Evolutionary conservation across 2,113 vertebrate genomes (phyloP), one percentile per base, ranked within the genome.

Genomic region (Hippocampus abdominalis): DNA sequence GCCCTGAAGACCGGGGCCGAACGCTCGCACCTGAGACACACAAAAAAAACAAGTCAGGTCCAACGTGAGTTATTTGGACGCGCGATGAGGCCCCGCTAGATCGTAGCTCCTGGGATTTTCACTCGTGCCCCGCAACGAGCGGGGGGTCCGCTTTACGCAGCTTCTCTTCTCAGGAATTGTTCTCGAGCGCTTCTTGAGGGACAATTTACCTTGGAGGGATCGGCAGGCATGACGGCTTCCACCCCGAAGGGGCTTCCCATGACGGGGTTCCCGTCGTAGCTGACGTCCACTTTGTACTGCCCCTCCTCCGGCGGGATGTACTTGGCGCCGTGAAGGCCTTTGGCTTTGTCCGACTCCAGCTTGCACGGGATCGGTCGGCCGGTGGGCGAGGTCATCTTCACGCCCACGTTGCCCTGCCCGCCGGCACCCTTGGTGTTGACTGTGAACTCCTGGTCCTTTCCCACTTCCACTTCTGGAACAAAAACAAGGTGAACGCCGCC

Each of bases 301-400:
- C 96, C 96, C 86, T 98, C 96, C 84, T 98, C 96, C 0, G 95
- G 82, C 25, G 95, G 95, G 66, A 95, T 95, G 75, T 96, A 98
- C 84, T 93, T 94, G 66, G 96, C 94, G 0, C 84, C 78, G 81
- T 96, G 94, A 73, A 86, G 27, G 1, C 92, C 93, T 0, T 89
- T 94, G n/a, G 92, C 92, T 44, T 92, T 87, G 6, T 93, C 94
- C 0, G 94, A 92, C 68, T 95, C 94, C 86, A 97, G 76, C 54
- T 95, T 96, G 90, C 96, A 98, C 8, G 96, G 95, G 73, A 96
- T 93, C 16, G 93, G 94, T 6, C 95, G 90, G 20, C 94, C 93
- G 0, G 94, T 95, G 56, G 96, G 95, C 0, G 95, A 95, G 1
- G 91, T 94, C 90, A 97, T 96, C 81, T 94, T 94, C 71, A 97